phyloP scores from a whole-genome alignment of 2,888 invertebrate genomes.

The Oligia strigilis region DNA sequence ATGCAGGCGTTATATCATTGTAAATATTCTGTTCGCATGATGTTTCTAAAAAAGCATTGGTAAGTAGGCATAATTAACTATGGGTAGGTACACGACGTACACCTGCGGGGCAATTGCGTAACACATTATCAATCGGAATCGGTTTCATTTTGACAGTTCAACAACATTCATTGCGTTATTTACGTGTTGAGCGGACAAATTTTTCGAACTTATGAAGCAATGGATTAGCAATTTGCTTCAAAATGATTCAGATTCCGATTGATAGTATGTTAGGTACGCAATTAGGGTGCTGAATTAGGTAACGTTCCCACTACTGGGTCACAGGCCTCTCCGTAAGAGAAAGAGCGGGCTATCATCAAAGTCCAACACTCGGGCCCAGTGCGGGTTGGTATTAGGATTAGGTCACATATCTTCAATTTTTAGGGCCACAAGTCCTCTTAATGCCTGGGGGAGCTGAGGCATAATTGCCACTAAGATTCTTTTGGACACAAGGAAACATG shows the following conservation, averaged over 20 bases:
- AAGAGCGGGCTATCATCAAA: too few species aligned
- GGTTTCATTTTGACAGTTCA: too few species aligned
- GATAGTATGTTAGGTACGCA: too few species aligned
- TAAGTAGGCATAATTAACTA: neutral
- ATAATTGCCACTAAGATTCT: neutral
- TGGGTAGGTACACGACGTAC: neutral
- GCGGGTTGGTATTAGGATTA: neutral
- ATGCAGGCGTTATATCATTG: conserved; percentile 67
- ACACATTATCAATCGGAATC: too few species aligned
- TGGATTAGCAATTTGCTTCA: too few species aligned
- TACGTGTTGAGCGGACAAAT: too few species aligned
- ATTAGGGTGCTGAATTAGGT: neutral
- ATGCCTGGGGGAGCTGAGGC: too few species aligned
- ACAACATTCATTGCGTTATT: too few species aligned
- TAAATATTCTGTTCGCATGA: rapidly evolving
- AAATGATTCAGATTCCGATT: too few species aligned
- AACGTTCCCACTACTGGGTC: too few species aligned
- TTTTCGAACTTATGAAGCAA: too few species aligned
- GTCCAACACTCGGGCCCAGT: too few species aligned
- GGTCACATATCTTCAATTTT: neutral
- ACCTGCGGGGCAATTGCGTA: neutral
- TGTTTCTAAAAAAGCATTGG: neutral
- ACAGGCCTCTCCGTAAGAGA: neutral
- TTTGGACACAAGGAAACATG: neutral
- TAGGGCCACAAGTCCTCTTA: neutral